Evolutionary conservation across 1,140 invertebrate genomes (phyloP), one percentile per base, ranked within the genome.

Genomic region (Hermetia illucens): DNA sequence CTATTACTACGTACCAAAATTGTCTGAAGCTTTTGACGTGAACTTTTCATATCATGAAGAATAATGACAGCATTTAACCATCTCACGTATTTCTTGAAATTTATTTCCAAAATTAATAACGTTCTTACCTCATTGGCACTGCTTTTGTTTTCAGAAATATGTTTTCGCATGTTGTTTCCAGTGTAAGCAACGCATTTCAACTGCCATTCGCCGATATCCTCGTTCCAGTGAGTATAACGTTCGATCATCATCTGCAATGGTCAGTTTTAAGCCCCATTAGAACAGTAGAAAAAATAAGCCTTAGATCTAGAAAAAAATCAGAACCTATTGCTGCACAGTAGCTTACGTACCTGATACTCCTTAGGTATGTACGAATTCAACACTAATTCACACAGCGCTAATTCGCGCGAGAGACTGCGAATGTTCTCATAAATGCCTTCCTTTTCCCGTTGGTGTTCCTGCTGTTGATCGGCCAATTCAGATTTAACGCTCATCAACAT

Each of bases 171-270:
- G 58, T 98, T 98, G 63, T 98, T 98, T 0, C 95, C 95, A 12
- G 93, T 95, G 59, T 98, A 98, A 1, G 95, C 95, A 2, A 98
- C 90, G 65, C 92, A 96, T 57, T 86, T 87, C 9, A 98, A 70
- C 59, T 98, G 91, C 88, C 93, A 99, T 62, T 98, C 94, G 13
- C 92, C 93, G 33, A 94, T 91, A 49, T 97, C 92, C 63, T 97
- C 91, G 66, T 96, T 97, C 90, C 92, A 98, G 50, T 84, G 79
- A 12, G 91, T 86, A 58, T 93, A 86, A 48, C 82, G 72, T 51
- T 95, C 88, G 41, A 97, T 89, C 63, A 93, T 75, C 39, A 84
- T 82, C 77, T 91, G 53, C n/a, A 50, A 47, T 2, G n/a, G 2
- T n/a, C 6, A 25, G n/a, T 8, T 8, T 25, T 25, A 25, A 25